Conservation (phyloP, 2,888 invertebrate genomes). For the Hipparchia sbordonii region DNA sequence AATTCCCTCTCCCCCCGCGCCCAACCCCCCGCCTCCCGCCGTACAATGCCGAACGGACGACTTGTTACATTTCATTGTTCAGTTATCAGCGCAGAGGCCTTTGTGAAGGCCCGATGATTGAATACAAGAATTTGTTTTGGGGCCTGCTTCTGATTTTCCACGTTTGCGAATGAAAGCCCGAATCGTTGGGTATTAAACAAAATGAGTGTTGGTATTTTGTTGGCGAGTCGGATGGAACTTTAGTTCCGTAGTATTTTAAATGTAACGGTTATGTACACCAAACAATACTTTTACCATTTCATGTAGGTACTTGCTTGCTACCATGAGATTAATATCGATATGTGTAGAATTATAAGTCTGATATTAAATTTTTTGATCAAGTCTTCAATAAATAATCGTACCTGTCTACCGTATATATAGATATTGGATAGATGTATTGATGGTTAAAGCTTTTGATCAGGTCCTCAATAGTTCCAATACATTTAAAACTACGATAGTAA, state of each 20-base stretch:
- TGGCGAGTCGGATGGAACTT: slow-evolving; percentile 15
- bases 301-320: too few species aligned
- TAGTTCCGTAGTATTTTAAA: slow-evolving; percentile 7
- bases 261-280: not conserved
- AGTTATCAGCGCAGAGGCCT: slow-evolving; percentile 80
- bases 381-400: too few species aligned
- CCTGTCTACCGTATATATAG: too few species aligned
- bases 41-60: slow-evolving; percentile 81
- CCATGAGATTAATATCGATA: too few species aligned
- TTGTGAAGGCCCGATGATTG: slow-evolving; percentile 80
- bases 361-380: too few species aligned
- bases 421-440: too few species aligned
- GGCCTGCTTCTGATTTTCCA: slow-evolving; percentile 77
- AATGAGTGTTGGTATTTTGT: slow-evolving; percentile 26
- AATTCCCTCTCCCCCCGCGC: slow-evolving; percentile 55
- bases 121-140: slow-evolving; percentile 82
- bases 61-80: slow-evolving; percentile 84
- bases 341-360: too few species aligned
- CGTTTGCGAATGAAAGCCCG: slow-evolving; percentile 72
- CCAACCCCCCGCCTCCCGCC: slow-evolving; percentile 54
- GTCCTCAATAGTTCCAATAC: too few species aligned
- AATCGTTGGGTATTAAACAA: slow-evolving; percentile 60
- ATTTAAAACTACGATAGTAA: too few species aligned
- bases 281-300: too few species aligned
- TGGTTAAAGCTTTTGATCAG: too few species aligned